Evolutionary conservation across 2,888 invertebrate genomes (phyloP).

Genomic region (Amphipoea oculea): DNA sequence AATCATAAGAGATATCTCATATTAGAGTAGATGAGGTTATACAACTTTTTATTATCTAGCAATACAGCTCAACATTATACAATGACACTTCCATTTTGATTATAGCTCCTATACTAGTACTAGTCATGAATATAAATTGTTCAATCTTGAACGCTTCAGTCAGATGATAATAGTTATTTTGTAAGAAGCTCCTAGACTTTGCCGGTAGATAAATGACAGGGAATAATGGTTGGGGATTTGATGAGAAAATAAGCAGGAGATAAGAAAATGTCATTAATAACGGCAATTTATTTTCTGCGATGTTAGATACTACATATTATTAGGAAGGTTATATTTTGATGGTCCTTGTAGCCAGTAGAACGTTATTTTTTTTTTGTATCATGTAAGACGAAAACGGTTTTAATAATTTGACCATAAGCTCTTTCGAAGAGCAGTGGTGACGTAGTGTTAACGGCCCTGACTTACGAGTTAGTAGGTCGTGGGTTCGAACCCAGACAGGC

Average conservation of each 20-base stretch:
- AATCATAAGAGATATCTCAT: background rate
- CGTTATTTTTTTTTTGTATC: background rate
- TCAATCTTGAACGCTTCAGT: constrained; percentile 63
- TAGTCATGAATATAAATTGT: constrained; percentile 73
- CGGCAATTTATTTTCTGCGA: constrained; percentile 37
- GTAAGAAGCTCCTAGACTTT: constrained; percentile 47
- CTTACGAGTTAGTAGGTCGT: background rate
- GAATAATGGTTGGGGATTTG: constrained; percentile 46
- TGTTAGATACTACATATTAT: constrained; percentile 9
- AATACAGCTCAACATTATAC: constrained; percentile 15
- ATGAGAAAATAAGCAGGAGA: constrained; percentile 48
- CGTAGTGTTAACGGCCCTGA: background rate
- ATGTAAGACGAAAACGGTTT: background rate
- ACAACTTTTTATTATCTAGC: background rate
- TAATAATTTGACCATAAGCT: background rate
- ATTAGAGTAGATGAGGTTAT: background rate
- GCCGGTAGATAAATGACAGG: constrained; percentile 39
- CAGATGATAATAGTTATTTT: constrained; percentile 58
- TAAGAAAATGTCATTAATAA: constrained; percentile 54
- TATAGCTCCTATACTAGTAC: constrained; percentile 41
- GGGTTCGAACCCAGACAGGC: no score
- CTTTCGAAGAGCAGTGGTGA: background rate
- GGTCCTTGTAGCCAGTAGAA: background rate
- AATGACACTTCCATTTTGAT: constrained; percentile 38
- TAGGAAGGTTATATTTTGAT: constrained; percentile 14